A percentile compares a stretch with the other conserved stretches of the same genome.
Evolutionary conservation across 1,140 invertebrate genomes (phyloP).

Genomic region (Kradibia gibbosae): DNA sequence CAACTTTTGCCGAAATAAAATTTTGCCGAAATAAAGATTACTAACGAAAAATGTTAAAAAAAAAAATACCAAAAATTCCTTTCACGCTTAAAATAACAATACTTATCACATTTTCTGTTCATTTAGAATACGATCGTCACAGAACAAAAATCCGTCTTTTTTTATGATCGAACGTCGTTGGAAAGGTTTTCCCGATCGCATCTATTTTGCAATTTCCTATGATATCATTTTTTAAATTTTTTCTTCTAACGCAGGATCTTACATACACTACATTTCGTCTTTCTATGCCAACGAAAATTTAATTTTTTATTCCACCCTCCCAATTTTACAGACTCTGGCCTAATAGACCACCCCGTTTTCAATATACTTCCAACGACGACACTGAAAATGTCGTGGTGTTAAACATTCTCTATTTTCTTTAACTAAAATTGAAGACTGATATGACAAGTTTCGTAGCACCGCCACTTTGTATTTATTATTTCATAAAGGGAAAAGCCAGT

Average conservation of each 20-base stretch:
- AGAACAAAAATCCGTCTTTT: neutral
- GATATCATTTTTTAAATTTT: conserved; percentile 28
- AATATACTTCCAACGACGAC: conserved; percentile 50
- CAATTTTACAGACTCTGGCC: neutral
- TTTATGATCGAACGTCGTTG: conserved; percentile 15
- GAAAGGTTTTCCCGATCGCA: conserved; percentile 37
- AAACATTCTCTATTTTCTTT: conserved; percentile 45
- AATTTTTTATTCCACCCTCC: conserved; percentile 12
- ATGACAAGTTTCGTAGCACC: conserved; percentile 51
- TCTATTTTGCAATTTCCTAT: conserved; percentile 51
- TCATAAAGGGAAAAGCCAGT: conserved; percentile 49
- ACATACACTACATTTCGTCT: conserved; percentile 17
- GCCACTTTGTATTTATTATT: conserved; percentile 55
- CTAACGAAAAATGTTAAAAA: neutral
- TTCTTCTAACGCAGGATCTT: conserved; percentile 10
- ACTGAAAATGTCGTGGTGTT: conserved; percentile 33
- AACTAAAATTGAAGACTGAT: conserved; percentile 62
- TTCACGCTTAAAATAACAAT: conserved; percentile 12
- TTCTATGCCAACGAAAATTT: neutral
- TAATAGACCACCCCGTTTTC: conserved; percentile 51
- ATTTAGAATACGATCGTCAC: neutral
- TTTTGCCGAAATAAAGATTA: neutral
- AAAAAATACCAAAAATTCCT: conserved; percentile 9
- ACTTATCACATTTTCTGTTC: conserved; percentile 6
- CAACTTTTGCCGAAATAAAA: neutral